Evolutionary conservation across 2,113 vertebrate species (phyloP).

Genomic region (Hippolais icterina): DNA sequence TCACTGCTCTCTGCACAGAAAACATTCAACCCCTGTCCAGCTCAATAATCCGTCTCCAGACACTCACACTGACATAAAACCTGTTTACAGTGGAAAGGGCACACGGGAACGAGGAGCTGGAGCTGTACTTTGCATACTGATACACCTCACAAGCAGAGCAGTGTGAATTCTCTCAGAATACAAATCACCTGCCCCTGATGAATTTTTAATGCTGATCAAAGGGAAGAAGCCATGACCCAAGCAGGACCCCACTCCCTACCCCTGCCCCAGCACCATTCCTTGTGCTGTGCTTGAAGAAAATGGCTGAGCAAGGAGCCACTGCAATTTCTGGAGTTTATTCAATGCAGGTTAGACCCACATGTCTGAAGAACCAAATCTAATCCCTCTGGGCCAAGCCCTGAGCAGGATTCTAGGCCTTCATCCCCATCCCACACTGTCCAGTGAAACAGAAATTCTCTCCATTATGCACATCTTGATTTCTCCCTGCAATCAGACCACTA

Average conservation of each 20-base stretch:
- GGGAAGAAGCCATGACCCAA: neutral
- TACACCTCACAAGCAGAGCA: neutral
- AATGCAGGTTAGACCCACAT: neutral
- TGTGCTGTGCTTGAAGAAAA: neutral
- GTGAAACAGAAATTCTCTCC: neutral
- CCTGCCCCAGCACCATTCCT: neutral
- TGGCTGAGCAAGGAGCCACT: neutral
- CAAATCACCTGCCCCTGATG: neutral
- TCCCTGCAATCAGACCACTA: rapidly evolving
- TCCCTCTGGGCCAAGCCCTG: neutral
- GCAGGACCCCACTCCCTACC: neutral
- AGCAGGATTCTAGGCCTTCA: neutral
- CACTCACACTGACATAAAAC: neutral
- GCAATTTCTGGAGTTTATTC: neutral
- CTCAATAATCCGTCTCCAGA: neutral
- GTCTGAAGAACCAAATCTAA: neutral
- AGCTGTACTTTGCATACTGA: neutral
- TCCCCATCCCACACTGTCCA: neutral
- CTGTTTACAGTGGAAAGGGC: neutral
- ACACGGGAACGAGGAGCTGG: rapidly evolving
- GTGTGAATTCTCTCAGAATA: neutral
- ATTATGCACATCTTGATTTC: neutral
- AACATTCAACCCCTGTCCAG: neutral
- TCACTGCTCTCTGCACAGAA: neutral
- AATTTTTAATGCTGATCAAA: neutral